These are phyloP conservation scores for Caerostris darwini DNA, from an alignment of 1,140 invertebrate genomes.

Conservation along the genomic window DNA sequence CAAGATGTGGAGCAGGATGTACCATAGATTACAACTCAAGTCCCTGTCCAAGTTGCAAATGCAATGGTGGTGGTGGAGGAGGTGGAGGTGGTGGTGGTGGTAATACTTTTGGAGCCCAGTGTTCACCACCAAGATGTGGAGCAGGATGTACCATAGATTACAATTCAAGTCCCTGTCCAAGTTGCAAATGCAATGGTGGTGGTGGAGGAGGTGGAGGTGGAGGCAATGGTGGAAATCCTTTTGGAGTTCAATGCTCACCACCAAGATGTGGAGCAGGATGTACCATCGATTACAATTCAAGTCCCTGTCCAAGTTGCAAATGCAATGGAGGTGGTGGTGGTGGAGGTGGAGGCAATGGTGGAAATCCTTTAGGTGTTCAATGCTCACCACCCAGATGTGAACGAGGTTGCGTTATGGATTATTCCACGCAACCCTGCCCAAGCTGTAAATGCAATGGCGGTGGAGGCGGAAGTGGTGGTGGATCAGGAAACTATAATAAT, in stretches of 20 bases:
- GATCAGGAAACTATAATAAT: not conserved
- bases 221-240: not conserved
- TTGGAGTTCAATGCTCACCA: not conserved
- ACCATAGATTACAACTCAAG: not conserved
- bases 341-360: not conserved
- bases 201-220: not conserved
- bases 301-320: constrained; percentile 47
- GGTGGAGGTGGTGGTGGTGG: not conserved
- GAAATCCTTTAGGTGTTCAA: not conserved
- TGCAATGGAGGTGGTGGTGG: not conserved
- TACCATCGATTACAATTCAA: constrained; percentile 26
- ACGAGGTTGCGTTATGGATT: not conserved
- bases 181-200: constrained; percentile 17
- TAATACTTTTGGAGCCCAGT: not conserved
- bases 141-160: constrained; percentile 31
- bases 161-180: constrained; percentile 35
- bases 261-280: constrained; percentile 35
- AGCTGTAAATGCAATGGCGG: not conserved
- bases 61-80: not conserved
- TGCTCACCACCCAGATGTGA: not conserved
- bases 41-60: constrained; percentile 14
- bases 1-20: constrained; percentile 24
- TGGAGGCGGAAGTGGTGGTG: not conserved
- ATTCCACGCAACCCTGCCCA: not conserved
- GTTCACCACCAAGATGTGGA: constrained; percentile 44